A percentile compares a stretch with the other conserved stretches of the same genome.
These are phyloP conservation scores for Lepidochrysops patricia DNA, from an alignment of 2,888 invertebrate species.

Conservation along the genomic window DNA sequence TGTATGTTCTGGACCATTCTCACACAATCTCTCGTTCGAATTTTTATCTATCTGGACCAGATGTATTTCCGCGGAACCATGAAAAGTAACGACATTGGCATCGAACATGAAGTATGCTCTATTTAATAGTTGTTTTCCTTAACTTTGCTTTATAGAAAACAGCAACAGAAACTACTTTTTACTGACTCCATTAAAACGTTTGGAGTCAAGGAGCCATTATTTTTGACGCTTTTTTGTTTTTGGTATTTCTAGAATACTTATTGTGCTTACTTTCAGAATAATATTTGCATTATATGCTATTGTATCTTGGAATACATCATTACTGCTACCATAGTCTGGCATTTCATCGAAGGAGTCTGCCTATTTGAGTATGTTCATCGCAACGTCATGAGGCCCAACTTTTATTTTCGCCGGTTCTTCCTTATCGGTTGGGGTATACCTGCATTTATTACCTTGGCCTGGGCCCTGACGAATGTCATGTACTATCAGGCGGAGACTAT, in stretches of 20 bases:
- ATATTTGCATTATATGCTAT: constrained; percentile 86
- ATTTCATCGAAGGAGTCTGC: constrained; percentile 95
- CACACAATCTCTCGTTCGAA: background rate
- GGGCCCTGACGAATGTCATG: constrained; percentile 76
- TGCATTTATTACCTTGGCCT: constrained; percentile 77
- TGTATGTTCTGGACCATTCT: constrained; percentile 7
- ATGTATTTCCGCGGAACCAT: background rate
- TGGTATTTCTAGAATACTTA: background rate
- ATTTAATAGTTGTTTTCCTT: background rate
- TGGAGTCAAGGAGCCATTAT: background rate
- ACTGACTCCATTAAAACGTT: too few relatives aligned
- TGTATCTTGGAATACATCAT: constrained; percentile 90
- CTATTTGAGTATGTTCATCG: constrained; percentile 89
- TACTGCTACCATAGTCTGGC: constrained; percentile 96
- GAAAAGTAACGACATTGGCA: background rate
- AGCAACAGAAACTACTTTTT: too few relatives aligned
- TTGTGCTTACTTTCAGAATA: constrained; percentile 72
- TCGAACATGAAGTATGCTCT: constrained; percentile 9
- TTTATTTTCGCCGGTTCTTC: constrained; percentile 74
- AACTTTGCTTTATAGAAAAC: too few relatives aligned
- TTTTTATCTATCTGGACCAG: constrained; percentile 4
- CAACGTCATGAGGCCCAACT: constrained; percentile 78
- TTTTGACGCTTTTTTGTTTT: background rate
- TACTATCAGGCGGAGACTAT: constrained; percentile 36
- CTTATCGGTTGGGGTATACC: constrained; percentile 85